Evolutionary conservation across 2,888 invertebrate genomes (phyloP), one percentile per base, ranked within the genome.

Genomic region (Embidobia sp.): DNA sequence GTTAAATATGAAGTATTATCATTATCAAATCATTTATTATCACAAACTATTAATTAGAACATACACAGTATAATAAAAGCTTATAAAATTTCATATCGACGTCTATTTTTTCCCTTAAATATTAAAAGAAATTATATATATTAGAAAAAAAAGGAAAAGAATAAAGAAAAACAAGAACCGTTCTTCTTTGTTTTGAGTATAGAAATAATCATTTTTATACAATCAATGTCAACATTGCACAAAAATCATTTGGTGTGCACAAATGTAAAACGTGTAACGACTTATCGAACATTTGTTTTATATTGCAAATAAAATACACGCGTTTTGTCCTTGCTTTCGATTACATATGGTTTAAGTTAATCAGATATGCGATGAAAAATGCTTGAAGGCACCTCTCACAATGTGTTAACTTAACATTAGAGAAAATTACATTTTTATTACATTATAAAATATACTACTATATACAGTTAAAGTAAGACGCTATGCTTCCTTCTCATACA

Each of bases 31-130:
- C 10, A 85, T 88, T 88, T 88, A 88, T 88, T 88, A 88, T 88
- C 88, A 88, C 88, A 88, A 88, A 88, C 86, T 87, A 88, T 86
- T 73, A 85, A 83, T 84, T 85, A 86, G 82, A 84, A 81, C 81
- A 77, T 88, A 87, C 85, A 87, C 81, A 84, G 81, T 83, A 82
- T 82, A 82, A 86, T 85, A 82, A 82, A 85, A 84, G 81, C 83
- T 84, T 83, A 84, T 79, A 40, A 19, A 44, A 49, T 51, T 49
- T 63, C 37, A 19, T 63, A 40, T 19, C 29, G 35, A 35, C 10
- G 7, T 48, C 13, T 26, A 46, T 51, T 42, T 59, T 22, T 13
- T 15, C n/a, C n/a, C 8, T 37, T 49, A 18, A 49, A 49, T 31
- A n/a, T n/a, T n/a, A n/a, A n/a, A n/a, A n/a, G n/a, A n/a, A n/a